These are phyloP conservation scores for Triplophysa yarkandensis DNA, from an alignment of 2,797 vertebrate genomes.

Conservation along the genomic window DNA sequence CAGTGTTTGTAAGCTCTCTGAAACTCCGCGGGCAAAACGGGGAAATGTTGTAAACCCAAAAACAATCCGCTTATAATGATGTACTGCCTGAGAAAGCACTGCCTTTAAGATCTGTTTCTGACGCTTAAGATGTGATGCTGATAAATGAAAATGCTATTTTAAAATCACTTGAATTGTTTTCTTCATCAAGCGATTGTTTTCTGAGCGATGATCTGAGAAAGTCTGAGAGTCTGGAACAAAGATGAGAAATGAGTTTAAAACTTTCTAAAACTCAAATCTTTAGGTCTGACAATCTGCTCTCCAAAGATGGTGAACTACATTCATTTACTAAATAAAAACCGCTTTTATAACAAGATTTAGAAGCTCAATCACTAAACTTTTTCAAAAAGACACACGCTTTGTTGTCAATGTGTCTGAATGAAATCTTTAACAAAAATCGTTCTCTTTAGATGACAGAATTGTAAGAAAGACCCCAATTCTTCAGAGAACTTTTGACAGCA, in stretches of 20 bases:
- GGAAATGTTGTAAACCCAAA: background rate
- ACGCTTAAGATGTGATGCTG: background rate
- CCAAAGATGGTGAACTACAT: no score
- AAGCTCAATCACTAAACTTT: no score
- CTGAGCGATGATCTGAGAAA: background rate
- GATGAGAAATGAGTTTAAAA: background rate
- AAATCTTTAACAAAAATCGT: no score
- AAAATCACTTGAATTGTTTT: background rate
- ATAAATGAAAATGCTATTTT: background rate
- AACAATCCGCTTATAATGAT: background rate
- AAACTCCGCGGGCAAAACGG: background rate
- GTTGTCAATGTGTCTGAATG: no score
- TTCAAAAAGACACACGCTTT: no score
- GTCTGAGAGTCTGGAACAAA: background rate
- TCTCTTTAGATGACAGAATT: no score
- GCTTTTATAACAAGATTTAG: no score
- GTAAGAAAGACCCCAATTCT: no score
- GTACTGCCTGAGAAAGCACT: background rate
- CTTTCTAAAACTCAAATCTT: background rate
- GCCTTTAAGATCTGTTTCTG: background rate
- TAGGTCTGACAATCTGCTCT: background rate
- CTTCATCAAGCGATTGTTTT: background rate
- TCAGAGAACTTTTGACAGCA: no score
- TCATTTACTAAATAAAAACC: no score
- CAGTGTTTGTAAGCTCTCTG: background rate